Evolutionary conservation across 2,797 vertebrate genomes (phyloP).

Genomic region (Podarcis lilfordi): DNA sequence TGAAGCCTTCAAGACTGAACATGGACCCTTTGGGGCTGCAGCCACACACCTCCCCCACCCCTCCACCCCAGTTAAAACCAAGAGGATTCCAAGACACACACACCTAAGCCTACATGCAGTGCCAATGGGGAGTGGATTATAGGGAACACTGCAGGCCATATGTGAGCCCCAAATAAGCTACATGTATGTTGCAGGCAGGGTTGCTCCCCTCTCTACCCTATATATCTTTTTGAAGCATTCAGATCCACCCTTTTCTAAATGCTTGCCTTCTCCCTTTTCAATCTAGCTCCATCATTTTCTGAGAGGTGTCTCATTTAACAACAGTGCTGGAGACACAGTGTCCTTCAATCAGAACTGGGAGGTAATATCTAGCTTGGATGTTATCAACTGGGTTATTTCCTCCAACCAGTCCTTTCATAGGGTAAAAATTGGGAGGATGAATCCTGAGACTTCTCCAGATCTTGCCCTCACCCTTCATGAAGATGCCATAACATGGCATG

Average conservation of each 20-base stretch:
- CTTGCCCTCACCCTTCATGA: background rate
- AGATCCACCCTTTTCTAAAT: background rate
- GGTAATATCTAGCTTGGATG: background rate
- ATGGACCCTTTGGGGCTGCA: no score
- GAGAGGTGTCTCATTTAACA: background rate
- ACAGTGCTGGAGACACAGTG: background rate
- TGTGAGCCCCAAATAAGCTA: no score
- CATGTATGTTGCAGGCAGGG: no score
- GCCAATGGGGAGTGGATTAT: no score
- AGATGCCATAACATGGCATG: background rate
- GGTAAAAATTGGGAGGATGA: constrained; percentile 1
- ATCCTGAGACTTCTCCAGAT: background rate
- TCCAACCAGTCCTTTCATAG: background rate
- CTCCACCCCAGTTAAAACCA: no score
- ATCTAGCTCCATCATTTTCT: background rate
- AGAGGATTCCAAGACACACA: no score
- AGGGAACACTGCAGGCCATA: no score
- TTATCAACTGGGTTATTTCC: background rate
- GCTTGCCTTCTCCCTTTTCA: background rate
- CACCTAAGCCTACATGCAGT: no score
- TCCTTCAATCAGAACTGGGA: background rate
- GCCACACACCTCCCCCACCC: no score
- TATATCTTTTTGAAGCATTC: background rate
- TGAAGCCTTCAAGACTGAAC: no score
- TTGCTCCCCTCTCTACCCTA: no score